phyloP scores from a whole-genome alignment of 1,140 invertebrate genomes.

The Hyles euphorbiae region DNA sequence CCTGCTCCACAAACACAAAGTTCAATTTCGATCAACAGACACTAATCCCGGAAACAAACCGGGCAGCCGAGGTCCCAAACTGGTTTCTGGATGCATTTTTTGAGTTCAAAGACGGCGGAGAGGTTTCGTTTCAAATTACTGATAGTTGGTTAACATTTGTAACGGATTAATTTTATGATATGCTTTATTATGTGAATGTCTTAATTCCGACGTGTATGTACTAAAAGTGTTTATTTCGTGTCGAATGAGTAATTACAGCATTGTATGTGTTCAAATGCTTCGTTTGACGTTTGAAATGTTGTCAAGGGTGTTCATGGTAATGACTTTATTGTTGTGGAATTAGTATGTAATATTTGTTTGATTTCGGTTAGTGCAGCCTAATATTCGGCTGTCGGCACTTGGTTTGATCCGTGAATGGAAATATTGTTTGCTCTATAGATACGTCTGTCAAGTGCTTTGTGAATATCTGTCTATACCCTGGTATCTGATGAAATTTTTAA shows the following conservation, averaged over 20 bases:
- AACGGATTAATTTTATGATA: slow-evolving; percentile 13
- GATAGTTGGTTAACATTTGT: slow-evolving; percentile 11
- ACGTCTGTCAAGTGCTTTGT: too few relatives aligned
- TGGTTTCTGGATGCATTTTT: slow-evolving; percentile 2
- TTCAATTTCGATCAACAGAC: background rate
- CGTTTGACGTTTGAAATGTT: too few relatives aligned
- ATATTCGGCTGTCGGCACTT: too few relatives aligned
- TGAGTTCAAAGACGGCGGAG: background rate
- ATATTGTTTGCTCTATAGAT: too few relatives aligned
- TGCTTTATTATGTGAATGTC: slow-evolving; percentile 9
- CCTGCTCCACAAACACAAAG: background rate
- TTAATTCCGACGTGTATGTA: slow-evolving; percentile 4
- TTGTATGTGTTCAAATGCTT: too few relatives aligned
- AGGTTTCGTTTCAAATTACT: slow-evolving; percentile 8
- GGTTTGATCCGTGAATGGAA: too few relatives aligned
- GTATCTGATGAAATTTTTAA: too few relatives aligned
- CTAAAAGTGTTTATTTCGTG: slow-evolving; percentile 5
- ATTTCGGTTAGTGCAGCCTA: too few relatives aligned
- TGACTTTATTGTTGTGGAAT: too few relatives aligned
- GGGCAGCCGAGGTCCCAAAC: background rate
- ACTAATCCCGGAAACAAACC: slow-evolving; percentile 7
- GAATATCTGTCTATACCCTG: too few relatives aligned
- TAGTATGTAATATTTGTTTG: too few relatives aligned
- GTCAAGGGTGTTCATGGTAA: too few relatives aligned
- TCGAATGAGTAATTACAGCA: slow-evolving; percentile 4